A percentile compares a stretch with the other conserved stretches of the same genome.
phyloP scores from a whole-genome alignment of 2,888 invertebrate genomes.

The Camponotus fellah region DNA sequence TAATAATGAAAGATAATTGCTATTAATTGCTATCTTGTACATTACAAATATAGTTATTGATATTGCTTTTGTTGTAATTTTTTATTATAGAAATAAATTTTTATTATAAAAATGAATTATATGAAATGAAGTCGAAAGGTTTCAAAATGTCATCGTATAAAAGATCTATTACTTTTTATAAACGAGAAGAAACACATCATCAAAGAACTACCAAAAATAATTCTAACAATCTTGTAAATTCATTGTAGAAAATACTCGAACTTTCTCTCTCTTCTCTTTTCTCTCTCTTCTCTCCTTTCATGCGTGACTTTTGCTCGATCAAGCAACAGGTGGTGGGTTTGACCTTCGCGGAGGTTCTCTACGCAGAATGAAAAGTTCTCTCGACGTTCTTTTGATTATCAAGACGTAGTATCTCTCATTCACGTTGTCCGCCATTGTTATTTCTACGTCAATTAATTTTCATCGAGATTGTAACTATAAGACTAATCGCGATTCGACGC shows the following conservation, averaged over 20 bases:
- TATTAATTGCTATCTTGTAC: not conserved
- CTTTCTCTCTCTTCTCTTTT: not conserved
- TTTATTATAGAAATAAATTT: conserved; percentile 2
- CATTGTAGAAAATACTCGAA: conserved; percentile 52
- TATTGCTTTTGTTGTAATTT: not conserved
- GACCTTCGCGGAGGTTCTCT: conserved; percentile 67
- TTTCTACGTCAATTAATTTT: not conserved
- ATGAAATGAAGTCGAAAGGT: not conserved
- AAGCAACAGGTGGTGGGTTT: conserved; percentile 72
- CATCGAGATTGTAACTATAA: not conserved
- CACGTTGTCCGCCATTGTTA: not conserved
- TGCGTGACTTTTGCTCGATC: conserved; percentile 73
- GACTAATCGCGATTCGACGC: not conserved
- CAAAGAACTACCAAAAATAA: not conserved
- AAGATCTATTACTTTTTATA: not conserved
- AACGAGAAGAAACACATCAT: not conserved
- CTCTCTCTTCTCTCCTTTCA: conserved; percentile 62
- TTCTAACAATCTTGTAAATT: conserved; percentile 29
- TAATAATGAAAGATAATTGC: not conserved
- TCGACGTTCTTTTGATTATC: conserved; percentile 19
- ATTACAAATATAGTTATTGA: not conserved
- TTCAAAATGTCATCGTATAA: not conserved
- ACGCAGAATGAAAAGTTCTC: conserved; percentile 62
- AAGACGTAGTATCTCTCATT: conserved; percentile 3
- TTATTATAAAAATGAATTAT: not conserved